Conservation (phyloP, 2,888 invertebrate genomes). For the Druceiella hillmani region DNA sequence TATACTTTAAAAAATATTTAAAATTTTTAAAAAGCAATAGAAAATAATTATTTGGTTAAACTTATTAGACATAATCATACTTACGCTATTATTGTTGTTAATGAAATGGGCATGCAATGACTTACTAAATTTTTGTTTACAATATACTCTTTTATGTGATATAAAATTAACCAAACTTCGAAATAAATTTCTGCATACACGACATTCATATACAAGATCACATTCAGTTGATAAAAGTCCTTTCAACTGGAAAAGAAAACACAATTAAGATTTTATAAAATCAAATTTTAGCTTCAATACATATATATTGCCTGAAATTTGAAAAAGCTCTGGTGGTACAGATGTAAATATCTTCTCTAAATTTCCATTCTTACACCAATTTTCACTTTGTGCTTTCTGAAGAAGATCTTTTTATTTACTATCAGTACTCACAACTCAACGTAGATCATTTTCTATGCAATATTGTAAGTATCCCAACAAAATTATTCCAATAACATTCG, state of each 20-base stretch:
- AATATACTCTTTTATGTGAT: constrained; percentile 83
- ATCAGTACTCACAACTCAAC: no score
- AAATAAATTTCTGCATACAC: constrained; percentile 79
- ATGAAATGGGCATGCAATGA: constrained; percentile 41
- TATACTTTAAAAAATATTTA: constrained; percentile 4
- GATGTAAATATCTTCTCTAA: no score
- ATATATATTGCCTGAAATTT: no score
- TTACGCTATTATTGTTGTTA: constrained; percentile 42
- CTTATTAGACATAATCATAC: constrained; percentile 23
- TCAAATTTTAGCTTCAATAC: not conserved
- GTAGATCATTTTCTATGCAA: no score
- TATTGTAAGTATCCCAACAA: no score
- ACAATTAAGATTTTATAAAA: constrained; percentile 10
- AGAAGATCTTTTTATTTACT: no score
- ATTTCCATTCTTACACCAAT: no score
- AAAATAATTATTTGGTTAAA: constrained; percentile 6
- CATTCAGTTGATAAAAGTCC: constrained; percentile 76
- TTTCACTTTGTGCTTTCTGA: no score
- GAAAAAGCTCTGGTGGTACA: no score
- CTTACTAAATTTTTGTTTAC: constrained; percentile 54
- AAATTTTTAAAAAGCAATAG: constrained; percentile 7
- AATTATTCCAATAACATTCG: no score
- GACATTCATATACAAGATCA: constrained; percentile 85
- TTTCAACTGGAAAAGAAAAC: constrained; percentile 55
- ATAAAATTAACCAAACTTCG: constrained; percentile 84